Percentiles rank a stretch among this genome's conserved stretches.
Evolutionary conservation across 2,888 invertebrate species (phyloP).

Genomic region (Melieria omissa): DNA sequence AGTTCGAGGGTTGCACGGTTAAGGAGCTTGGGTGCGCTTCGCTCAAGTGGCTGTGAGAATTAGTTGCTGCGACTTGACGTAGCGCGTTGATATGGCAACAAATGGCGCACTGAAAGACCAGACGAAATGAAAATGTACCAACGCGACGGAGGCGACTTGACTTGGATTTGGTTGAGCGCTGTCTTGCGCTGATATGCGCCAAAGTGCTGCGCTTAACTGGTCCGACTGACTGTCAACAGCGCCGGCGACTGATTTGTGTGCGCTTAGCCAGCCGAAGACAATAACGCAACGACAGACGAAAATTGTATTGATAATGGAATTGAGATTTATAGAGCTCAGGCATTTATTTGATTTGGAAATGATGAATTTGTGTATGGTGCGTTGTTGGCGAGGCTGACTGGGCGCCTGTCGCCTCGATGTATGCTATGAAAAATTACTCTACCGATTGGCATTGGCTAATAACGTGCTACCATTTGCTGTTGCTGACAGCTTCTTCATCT

Average conservation of each 20-base stretch:
- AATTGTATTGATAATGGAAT: slow-evolving; percentile 18
- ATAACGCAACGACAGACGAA: not conserved
- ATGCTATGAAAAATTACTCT: too few species aligned
- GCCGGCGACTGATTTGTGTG: not conserved
- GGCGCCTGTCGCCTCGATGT: not conserved
- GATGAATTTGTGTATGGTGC: slow-evolving; percentile 10
- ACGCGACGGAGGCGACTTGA: too few species aligned
- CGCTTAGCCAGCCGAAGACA: not conserved
- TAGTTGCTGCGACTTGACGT: not conserved
- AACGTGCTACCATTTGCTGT: not conserved
- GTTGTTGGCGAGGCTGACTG: not conserved
- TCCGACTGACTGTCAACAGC: not conserved
- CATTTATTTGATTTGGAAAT: slow-evolving; percentile 14
- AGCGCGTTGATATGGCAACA: not conserved
- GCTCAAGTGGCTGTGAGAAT: not conserved
- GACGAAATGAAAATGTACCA: slow-evolving; percentile 1
- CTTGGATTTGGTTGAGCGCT: not conserved
- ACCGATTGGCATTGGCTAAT: too few species aligned
- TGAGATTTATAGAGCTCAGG: slow-evolving; percentile 21
- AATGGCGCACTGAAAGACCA: not conserved
- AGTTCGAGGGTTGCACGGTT: too few species aligned
- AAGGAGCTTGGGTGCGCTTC: too few species aligned
- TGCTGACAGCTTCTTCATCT: not conserved
- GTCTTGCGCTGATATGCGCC: not conserved
- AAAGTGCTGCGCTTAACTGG: not conserved